A percentile compares a stretch with the other conserved stretches of the same genome.
Conservation (phyloP, 2,797 vertebrate genomes). For the Trachops cirrhosus region DNA sequence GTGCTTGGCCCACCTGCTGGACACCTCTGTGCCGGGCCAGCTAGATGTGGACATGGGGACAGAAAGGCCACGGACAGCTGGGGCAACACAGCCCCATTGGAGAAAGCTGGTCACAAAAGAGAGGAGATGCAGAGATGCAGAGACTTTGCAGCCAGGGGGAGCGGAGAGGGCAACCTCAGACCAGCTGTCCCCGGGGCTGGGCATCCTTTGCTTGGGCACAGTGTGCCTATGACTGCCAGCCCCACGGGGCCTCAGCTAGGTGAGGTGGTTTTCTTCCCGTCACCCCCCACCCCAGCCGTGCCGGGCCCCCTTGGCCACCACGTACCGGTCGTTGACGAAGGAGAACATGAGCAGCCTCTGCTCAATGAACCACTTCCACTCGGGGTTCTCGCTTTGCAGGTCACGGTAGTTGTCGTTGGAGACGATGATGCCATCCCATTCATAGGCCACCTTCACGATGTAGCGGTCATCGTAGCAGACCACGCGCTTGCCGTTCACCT, state of each 20-base stretch:
- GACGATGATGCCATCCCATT: constrained; percentile 89
- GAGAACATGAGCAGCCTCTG: constrained; percentile 93
- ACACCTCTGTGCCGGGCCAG: neutral
- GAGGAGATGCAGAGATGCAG: neutral
- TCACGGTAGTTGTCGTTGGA: constrained; percentile 95
- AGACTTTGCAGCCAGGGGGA: accelerated
- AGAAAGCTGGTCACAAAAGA: neutral
- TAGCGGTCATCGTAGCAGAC: constrained; percentile 95
- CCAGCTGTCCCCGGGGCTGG: neutral
- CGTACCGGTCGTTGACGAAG: constrained; percentile 92
- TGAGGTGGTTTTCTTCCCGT: neutral
- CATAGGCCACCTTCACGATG: constrained; percentile 90
- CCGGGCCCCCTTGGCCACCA: neutral
- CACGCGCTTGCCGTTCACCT: constrained; percentile 90
- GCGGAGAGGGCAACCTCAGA: accelerated
- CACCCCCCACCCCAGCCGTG: accelerated
- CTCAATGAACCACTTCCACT: constrained; percentile 94
- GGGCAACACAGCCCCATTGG: neutral
- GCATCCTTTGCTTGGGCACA: neutral
- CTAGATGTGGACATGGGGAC: neutral
- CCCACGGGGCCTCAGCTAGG: accelerated
- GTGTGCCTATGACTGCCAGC: neutral
- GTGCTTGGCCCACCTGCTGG: neutral
- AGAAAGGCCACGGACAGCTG: neutral
- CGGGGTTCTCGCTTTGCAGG: constrained; percentile 90